Evolutionary conservation across 2,888 invertebrate genomes (phyloP).

Genomic region (Caenorhabditis sp.): DNA sequence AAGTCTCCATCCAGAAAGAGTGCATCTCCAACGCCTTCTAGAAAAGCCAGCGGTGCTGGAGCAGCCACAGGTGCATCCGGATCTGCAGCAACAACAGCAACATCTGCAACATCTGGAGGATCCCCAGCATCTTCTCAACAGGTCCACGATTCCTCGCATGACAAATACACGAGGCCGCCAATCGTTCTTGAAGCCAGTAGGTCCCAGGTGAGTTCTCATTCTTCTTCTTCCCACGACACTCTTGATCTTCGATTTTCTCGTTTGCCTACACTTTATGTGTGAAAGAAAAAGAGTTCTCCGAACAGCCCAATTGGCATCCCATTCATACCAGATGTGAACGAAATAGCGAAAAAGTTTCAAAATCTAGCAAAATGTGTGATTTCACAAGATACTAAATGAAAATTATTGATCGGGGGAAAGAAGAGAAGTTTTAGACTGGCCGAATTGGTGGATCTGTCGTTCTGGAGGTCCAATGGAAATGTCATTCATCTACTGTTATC

Average conservation of each 20-base stretch:
- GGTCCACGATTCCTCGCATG: constrained; percentile 51
- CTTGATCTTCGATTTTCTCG: constrained; percentile 36
- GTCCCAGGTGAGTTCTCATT: constrained; percentile 77
- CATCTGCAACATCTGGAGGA: constrained; percentile 14
- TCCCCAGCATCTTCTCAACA: constrained; percentile 29
- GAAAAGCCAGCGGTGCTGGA: constrained; percentile 35
- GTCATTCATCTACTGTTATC: constrained; percentile 81
- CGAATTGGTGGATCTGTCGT: constrained; percentile 76
- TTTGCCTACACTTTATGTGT: constrained; percentile 39
- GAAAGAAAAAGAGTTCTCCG: constrained; percentile 32
- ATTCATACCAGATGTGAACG: constrained; percentile 62
- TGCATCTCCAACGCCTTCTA: constrained; percentile 60
- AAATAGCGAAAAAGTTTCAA: constrained; percentile 6
- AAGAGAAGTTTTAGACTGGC: constrained; percentile 56
- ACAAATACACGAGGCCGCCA: constrained; percentile 77
- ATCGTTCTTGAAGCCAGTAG: constrained; percentile 80
- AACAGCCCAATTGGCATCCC: constrained; percentile 55
- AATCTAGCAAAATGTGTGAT: constrained; percentile 7
- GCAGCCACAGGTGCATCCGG: constrained; percentile 39
- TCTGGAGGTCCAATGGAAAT: constrained; percentile 81
- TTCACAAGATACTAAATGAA: background rate
- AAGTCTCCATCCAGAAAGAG: constrained; percentile 58
- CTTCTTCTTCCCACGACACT: constrained; percentile 1
- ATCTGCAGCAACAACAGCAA: constrained; percentile 9
- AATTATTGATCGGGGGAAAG: background rate